Conservation (phyloP, 1,140 invertebrate species). For the Sogatella furcifera region DNA sequence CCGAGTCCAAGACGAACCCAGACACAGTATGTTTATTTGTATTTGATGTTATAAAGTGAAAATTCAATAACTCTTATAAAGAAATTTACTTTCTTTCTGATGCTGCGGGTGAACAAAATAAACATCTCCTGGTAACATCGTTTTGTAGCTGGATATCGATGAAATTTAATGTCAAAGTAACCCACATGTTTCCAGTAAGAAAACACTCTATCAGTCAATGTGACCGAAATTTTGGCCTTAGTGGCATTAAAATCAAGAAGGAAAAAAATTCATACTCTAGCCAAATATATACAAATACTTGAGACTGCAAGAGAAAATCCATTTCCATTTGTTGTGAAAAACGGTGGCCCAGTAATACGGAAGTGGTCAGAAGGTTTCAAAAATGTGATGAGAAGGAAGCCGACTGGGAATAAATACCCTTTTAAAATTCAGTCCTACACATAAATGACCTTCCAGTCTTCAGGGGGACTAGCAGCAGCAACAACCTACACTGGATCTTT, state of each 20-base stretch:
- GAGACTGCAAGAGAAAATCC: not conserved
- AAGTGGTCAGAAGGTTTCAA: not conserved
- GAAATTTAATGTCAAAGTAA: conserved; percentile 11
- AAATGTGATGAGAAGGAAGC: not conserved
- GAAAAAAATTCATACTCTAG: not conserved
- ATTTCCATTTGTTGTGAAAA: not conserved
- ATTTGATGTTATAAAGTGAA: not conserved
- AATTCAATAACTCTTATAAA: not conserved
- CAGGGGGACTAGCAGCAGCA: not conserved
- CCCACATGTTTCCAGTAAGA: conserved; percentile 18
- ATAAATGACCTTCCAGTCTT: not conserved
- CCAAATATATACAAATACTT: not conserved
- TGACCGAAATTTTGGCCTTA: conserved; percentile 20
- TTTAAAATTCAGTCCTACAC: not conserved
- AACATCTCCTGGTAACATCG: not conserved
- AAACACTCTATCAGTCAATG: conserved; percentile 18
- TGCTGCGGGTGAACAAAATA: conserved; percentile 13
- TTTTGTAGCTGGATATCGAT: conserved; percentile 8
- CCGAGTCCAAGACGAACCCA: conserved; percentile 6
- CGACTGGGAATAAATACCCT: not conserved
- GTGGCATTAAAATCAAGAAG: not conserved
- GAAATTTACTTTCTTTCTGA: conserved; percentile 6
- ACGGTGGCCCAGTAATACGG: not conserved
- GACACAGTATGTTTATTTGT: conserved; percentile 5
- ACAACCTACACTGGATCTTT: too few relatives aligned